phyloP scores from a whole-genome alignment of 2,113 vertebrate genomes.

The Myanophis thanlyinensis region DNA sequence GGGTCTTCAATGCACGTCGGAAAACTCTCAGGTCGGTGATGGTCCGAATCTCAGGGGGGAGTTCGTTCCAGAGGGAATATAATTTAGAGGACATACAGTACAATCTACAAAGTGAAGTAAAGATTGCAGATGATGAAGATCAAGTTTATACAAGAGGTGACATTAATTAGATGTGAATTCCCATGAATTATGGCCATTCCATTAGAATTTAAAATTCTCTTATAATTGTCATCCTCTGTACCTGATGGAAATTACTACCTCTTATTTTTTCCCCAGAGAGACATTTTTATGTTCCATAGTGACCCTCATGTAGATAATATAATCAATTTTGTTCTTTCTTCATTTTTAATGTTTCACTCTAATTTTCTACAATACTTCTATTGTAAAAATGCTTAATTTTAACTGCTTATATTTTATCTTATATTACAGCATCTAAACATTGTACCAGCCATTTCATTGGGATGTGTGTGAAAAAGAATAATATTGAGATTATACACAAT shows the following conservation, averaged over 20 bases:
- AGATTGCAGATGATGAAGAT: neutral
- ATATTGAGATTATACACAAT: neutral
- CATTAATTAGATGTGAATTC: neutral
- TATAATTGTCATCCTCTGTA: neutral
- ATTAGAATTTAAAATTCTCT: neutral
- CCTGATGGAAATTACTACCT: neutral
- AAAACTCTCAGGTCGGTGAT: too few relatives aligned
- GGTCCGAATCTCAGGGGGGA: too few relatives aligned
- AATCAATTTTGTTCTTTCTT: neutral
- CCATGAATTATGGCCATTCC: neutral
- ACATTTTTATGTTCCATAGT: neutral
- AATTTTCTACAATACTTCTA: neutral
- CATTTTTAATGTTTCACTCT: neutral
- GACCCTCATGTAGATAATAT: neutral
- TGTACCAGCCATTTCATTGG: neutral
- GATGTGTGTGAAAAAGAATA: neutral
- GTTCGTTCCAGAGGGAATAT: too few relatives aligned
- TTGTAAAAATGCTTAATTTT: neutral
- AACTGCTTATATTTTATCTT: neutral
- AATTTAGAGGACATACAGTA: neutral
- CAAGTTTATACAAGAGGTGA: neutral
- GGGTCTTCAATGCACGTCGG: too few relatives aligned
- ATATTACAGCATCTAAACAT: neutral
- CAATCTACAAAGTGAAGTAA: neutral
- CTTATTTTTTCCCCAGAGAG: neutral